These are phyloP conservation scores for Melipona bicolor DNA, from an alignment of 2,888 invertebrate species.

Conservation along the genomic window DNA sequence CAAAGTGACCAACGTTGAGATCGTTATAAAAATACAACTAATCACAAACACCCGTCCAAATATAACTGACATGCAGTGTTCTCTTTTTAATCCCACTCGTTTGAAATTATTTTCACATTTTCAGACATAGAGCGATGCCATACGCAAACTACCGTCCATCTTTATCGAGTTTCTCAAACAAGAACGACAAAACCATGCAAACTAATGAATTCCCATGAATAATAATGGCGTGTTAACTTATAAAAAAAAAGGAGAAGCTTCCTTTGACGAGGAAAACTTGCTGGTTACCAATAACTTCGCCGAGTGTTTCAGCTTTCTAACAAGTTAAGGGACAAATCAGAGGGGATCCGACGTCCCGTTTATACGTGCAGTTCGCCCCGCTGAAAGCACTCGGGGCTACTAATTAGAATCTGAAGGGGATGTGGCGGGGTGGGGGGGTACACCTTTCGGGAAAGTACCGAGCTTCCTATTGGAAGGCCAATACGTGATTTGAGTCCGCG, in stretches of 20 bases:
- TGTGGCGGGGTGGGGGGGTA: background rate
- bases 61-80: background rate
- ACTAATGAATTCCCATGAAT: background rate
- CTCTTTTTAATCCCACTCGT: background rate
- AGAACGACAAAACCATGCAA: background rate
- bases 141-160: background rate
- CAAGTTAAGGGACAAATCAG: constrained; percentile 37
- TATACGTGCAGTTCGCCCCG: constrained; percentile 24
- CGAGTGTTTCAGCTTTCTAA: background rate
- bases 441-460: constrained; percentile 41
- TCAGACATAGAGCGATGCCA: background rate
- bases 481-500: constrained; percentile 58
- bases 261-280: background rate
- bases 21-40: background rate
- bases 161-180: background rate
- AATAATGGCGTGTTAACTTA: background rate
- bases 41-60: background rate
- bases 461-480: constrained; percentile 36
- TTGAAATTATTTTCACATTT: background rate
- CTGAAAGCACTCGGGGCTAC: constrained; percentile 42
- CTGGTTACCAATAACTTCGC: background rate
- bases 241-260: background rate
- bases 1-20: background rate
- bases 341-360: background rate
- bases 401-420: constrained; percentile 57